These are phyloP conservation scores for Grantiella picta DNA, from an alignment of 2,113 vertebrate species.

Conservation along the genomic window DNA sequence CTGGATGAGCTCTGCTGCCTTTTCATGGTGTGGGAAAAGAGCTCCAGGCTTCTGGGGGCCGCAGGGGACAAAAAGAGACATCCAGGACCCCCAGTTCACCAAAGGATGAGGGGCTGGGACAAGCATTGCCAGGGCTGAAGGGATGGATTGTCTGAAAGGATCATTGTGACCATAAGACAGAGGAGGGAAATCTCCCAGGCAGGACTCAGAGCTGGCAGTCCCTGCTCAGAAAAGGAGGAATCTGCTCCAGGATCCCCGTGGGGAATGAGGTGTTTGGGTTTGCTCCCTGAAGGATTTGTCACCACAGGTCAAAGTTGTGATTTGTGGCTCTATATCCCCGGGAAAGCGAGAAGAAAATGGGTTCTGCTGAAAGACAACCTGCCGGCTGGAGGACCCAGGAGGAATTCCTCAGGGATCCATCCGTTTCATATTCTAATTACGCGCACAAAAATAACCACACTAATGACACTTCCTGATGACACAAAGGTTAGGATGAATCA, in stretches of 20 bases:
- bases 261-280: background rate
- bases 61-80: fast-evolving
- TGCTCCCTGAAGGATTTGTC: background rate
- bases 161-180: background rate
- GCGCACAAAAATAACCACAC: background rate
- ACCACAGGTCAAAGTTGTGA: background rate
- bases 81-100: fast-evolving
- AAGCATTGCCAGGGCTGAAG: background rate
- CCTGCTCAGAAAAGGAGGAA: background rate
- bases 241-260: background rate
- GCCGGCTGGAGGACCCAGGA: background rate
- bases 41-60: background rate
- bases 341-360: background rate
- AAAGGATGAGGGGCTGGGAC: fast-evolving
- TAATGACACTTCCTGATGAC: slow-evolving; percentile 55
- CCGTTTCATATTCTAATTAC: background rate
- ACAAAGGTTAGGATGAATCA: slow-evolving; percentile 37
- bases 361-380: background rate
- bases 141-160: background rate
- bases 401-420: slow-evolving; percentile 18
- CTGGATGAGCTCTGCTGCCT: background rate
- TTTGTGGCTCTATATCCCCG: fast-evolving
- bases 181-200: background rate
- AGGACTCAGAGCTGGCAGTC: fast-evolving
- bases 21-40: background rate